phyloP scores from a whole-genome alignment of 1,140 invertebrate genomes.

The Drosophila bifasciata region DNA sequence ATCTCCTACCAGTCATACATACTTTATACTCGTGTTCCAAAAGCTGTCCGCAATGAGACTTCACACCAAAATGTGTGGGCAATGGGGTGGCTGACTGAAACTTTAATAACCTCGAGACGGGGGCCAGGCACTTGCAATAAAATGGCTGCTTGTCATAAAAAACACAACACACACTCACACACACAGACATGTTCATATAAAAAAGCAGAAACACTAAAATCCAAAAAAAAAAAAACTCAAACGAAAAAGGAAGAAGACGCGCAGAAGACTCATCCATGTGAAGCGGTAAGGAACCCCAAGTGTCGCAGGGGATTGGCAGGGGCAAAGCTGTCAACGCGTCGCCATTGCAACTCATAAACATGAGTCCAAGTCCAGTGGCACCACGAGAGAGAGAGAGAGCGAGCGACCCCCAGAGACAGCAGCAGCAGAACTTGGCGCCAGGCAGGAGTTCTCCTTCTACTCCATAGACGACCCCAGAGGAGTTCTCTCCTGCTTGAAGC shows the following conservation, averaged over 20 bases:
- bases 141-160: slow-evolving; percentile 72
- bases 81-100: slow-evolving; percentile 41
- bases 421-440: too few relatives aligned
- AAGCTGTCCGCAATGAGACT: slow-evolving; percentile 44
- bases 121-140: slow-evolving; percentile 69
- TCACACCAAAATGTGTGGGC: slow-evolving; percentile 43
- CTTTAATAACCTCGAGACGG: slow-evolving; percentile 71
- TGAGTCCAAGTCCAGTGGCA: slow-evolving; percentile 21
- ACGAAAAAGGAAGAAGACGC: slow-evolving; percentile 1
- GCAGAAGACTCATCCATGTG: too few relatives aligned
- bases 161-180: slow-evolving; percentile 29
- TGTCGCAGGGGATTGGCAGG: slow-evolving; percentile 1
- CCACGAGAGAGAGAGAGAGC: too few relatives aligned
- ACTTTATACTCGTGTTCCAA: too few relatives aligned
- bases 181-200: slow-evolving; percentile 19
- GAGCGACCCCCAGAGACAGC: too few relatives aligned
- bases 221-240: neutral
- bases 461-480: too few relatives aligned
- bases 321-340: slow-evolving; percentile 63
- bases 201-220: slow-evolving; percentile 21
- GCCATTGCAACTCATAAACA: slow-evolving; percentile 74
- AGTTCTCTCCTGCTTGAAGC: neutral
- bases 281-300: slow-evolving; percentile 10
- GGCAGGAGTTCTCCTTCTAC: too few relatives aligned
- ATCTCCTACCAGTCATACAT: too few relatives aligned